Evolutionary conservation across 2,797 vertebrate genomes (phyloP), one percentile per base, ranked within the genome.

Genomic region (Anguilla pacifica): DNA sequence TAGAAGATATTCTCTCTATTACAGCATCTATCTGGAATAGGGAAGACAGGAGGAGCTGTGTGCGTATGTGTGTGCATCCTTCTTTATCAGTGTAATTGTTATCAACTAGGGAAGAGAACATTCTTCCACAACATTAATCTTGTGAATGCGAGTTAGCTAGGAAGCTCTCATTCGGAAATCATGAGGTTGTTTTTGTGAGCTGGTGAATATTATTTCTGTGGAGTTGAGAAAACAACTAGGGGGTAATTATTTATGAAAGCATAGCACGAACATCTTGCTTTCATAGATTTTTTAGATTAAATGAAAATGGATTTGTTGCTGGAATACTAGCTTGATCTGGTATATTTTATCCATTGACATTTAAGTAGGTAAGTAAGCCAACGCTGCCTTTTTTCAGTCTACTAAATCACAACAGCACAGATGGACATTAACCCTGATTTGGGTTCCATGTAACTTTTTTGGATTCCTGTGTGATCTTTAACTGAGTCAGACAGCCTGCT

Each of bases 111-210:
- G 31, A 57, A 22, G 53, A 59, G 35, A 31, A 86, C 72, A 70
- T 51, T 72, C 25, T 86, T 72, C 61, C 85, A 53, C 64, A 49
- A 72, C 85, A 86, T 86, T 86, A 79, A 86, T 86, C 72, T 79
- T 70, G 49, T 86, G 86, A 86, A 19, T 79, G 49, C 17, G n/a
- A 59, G 51, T 86, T 77, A 39, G 49, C 70, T 28, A 31, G 70
- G 22, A 79, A 81, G 74, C 61, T 43, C 61, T 72, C 39, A 22
- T 51, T 86, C 77, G 70, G 64, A 86, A 81, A 59, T 57, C 35
- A 81, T 55, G n/a, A 55, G 72, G 31, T 81, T 86, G 70, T 77
- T 81, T 86, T 59, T 81, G 72, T 79, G 28, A 53, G 28, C 28
- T 35, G 72, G 13, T 79, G 70, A 39, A 74, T 46, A 77, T 13